These are phyloP conservation scores for Crenichthys baileyi DNA, from an alignment of 2,797 vertebrate genomes.

Conservation along the genomic window DNA sequence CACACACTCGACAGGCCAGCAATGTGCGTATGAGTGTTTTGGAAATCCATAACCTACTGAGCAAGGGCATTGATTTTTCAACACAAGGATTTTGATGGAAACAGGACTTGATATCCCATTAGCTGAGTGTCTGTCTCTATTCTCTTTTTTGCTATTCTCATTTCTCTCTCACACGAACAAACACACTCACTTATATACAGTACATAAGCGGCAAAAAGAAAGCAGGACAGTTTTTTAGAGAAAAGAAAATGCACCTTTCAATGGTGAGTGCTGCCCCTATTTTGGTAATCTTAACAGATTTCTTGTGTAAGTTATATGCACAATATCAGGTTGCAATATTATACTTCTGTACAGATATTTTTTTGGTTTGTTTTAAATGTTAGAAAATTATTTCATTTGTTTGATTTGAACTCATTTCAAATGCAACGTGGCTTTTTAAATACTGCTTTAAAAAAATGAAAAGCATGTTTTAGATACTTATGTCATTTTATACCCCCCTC, in stretches of 20 bases:
- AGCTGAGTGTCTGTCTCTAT: constrained; percentile 64
- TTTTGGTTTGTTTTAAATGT: constrained; percentile 73
- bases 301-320: constrained; percentile 83
- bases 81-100: constrained; percentile 67
- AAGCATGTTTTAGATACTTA: constrained; percentile 77
- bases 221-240: constrained; percentile 53
- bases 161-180: constrained; percentile 24
- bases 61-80: constrained; percentile 71
- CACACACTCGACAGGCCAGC: constrained; percentile 51
- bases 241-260: constrained; percentile 49
- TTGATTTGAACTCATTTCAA: constrained; percentile 69
- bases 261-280: constrained; percentile 65
- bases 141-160: constrained; percentile 50
- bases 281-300: constrained; percentile 62
- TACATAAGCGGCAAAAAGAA: constrained; percentile 63
- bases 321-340: constrained; percentile 88
- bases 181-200: constrained; percentile 23
- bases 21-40: constrained; percentile 64
- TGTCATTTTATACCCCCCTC: constrained; percentile 53
- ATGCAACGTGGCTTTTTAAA: constrained; percentile 67
- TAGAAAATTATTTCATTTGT: constrained; percentile 55
- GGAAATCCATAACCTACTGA: constrained; percentile 74
- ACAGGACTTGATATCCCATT: constrained; percentile 72
- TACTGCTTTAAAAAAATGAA: constrained; percentile 69
- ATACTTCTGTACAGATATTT: constrained; percentile 79